Evolutionary conservation across 2,113 vertebrate genomes (phyloP).

Genomic region (Eira barbara): DNA sequence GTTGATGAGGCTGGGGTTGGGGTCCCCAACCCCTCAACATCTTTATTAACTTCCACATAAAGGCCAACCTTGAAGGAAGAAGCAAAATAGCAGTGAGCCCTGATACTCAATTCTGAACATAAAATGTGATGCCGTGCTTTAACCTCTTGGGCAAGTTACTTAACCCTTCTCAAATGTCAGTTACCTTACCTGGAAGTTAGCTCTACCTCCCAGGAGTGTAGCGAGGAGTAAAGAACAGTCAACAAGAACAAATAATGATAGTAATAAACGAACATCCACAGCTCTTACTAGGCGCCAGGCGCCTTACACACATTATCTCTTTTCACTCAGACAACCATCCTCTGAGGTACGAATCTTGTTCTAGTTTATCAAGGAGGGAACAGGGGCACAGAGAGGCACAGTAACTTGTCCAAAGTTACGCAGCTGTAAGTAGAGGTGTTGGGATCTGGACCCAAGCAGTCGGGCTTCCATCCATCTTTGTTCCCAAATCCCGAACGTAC

Average conservation of each 20-base stretch:
- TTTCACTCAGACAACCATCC: neutral
- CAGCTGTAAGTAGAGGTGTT: neutral
- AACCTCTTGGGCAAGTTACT: neutral
- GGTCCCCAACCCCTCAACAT: neutral
- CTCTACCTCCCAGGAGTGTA: neutral
- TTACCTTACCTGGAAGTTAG: neutral
- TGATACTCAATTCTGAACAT: neutral
- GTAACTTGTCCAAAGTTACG: neutral
- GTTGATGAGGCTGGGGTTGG: neutral
- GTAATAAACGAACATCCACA: neutral
- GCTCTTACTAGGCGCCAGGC: neutral
- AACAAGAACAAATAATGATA: neutral
- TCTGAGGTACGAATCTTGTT: neutral
- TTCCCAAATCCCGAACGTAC: neutral
- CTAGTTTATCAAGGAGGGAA: neutral
- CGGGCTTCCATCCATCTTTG: neutral
- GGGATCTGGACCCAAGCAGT: neutral
- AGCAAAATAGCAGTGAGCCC: neutral
- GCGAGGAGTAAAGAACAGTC: neutral
- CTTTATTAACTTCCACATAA: neutral
- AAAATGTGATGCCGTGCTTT: neutral
- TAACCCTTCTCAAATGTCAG: neutral
- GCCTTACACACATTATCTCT: neutral
- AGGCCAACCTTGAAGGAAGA: slow-evolving; percentile 10
- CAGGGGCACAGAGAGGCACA: slow-evolving; percentile 22